Conservation (phyloP, 2,888 invertebrate species). For the Zygogramma bicolorata region DNA sequence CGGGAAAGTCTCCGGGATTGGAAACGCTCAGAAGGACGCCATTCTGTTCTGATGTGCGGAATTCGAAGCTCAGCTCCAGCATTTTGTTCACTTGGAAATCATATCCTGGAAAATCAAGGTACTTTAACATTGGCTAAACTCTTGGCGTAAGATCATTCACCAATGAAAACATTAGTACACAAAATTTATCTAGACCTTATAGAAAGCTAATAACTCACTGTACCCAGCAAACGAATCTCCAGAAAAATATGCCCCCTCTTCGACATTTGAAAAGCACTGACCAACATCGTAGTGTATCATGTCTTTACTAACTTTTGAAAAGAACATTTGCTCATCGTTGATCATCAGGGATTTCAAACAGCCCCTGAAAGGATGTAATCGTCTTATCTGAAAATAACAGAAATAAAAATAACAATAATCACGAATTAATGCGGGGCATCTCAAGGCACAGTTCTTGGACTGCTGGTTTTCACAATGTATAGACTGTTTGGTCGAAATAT, state of each 20-base stretch:
- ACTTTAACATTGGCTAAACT: neutral
- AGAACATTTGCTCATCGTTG: too few species aligned
- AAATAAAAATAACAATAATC: neutral
- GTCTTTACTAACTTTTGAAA: conserved; percentile 74
- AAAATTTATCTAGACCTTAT: neutral
- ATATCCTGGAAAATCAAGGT: conserved; percentile 71
- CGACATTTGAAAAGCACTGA: conserved; percentile 89
- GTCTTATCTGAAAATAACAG: conserved; percentile 48
- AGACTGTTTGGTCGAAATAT: too few species aligned
- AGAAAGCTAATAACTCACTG: conserved; percentile 76
- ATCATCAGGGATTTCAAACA: conserved; percentile 87
- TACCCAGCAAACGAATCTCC: conserved; percentile 90
- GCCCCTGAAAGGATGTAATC: conserved; percentile 81
- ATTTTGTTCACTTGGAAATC: conserved; percentile 78
- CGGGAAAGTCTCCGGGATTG: conserved; percentile 73
- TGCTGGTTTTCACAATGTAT: conserved; percentile 59
- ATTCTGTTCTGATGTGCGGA: conserved; percentile 86
- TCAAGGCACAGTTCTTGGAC: neutral
- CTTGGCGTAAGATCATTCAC: neutral
- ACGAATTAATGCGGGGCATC: neutral
- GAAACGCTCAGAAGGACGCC: conserved; percentile 84
- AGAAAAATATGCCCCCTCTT: conserved; percentile 88
- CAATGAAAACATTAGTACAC: too few species aligned
- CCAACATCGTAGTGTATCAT: conserved; percentile 81
- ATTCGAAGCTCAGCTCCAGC: conserved; percentile 83